Conservation (phyloP, 2,113 vertebrate species). For the Holacanthus passer region DNA sequence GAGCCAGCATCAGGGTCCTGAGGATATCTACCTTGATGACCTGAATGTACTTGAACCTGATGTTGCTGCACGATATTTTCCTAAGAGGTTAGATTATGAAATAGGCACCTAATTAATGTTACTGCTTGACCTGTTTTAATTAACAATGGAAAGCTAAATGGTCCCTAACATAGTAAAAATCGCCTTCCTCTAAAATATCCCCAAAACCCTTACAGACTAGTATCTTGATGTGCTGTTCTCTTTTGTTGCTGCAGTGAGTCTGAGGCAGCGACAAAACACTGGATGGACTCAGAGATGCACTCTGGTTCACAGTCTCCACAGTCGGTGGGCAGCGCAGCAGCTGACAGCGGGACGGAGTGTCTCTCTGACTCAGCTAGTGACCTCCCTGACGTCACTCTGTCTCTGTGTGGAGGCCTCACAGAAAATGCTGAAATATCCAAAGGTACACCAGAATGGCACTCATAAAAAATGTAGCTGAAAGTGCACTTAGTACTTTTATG, state of each 20-base stretch:
- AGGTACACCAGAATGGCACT: conserved; percentile 82
- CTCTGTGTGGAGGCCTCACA: conserved; percentile 94
- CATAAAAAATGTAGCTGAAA: conserved; percentile 27
- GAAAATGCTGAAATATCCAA: conserved; percentile 97
- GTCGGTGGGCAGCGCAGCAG: conserved; percentile 94
- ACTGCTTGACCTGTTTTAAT: conserved; percentile 25
- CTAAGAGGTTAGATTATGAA: conserved; percentile 88
- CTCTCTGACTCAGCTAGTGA: conserved; percentile 96
- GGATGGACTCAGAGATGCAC: conserved; percentile 90
- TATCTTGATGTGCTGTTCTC: background rate
- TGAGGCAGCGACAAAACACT: conserved; percentile 90
- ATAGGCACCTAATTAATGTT: conserved; percentile 15
- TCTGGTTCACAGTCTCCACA: conserved; percentile 97
- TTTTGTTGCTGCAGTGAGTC: conserved; percentile 85
- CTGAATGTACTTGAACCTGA: conserved; percentile 95
- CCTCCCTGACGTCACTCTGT: conserved; percentile 96
- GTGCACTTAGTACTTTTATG: conserved; percentile 17
- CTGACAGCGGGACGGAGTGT: conserved; percentile 97
- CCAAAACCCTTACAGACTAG: background rate
- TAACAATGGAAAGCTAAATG: background rate
- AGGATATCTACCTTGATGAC: conserved; percentile 98
- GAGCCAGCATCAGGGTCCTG: conserved; percentile 97
- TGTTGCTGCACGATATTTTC: conserved; percentile 96
- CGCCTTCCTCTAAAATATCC: background rate
- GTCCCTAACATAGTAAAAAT: background rate